These are phyloP conservation scores for Ligdia adustata DNA, from an alignment of 2,888 invertebrate genomes.

Conservation along the genomic window DNA sequence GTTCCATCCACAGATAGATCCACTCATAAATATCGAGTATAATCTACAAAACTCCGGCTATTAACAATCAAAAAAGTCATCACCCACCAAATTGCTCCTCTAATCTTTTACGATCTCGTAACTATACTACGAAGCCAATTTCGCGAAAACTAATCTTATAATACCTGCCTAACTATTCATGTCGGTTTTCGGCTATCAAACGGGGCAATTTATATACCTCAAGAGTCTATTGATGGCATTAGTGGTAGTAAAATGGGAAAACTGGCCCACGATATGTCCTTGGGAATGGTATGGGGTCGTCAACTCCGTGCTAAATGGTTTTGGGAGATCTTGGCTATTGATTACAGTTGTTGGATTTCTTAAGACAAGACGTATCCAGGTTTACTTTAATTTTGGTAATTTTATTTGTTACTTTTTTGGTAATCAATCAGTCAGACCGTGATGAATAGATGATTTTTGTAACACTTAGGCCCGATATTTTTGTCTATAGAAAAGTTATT, in stretches of 20 bases:
- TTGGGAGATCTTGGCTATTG: slow-evolving; percentile 3
- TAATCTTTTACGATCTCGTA: slow-evolving; percentile 35
- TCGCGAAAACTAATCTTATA: slow-evolving; percentile 35
- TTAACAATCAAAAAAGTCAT: slow-evolving; percentile 28
- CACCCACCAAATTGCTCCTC: slow-evolving; percentile 20
- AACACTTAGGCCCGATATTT: too few species aligned
- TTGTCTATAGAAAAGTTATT: too few species aligned
- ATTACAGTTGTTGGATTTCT: too few species aligned
- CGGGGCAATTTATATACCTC: slow-evolving; percentile 31
- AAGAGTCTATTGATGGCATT: slow-evolving; percentile 32
- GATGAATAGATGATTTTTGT: too few species aligned
- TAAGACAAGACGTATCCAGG: too few species aligned
- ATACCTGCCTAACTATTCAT: slow-evolving; percentile 34
- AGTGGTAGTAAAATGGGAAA: slow-evolving; percentile 33
- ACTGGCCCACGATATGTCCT: slow-evolving; percentile 26
- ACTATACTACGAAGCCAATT: slow-evolving; percentile 31
- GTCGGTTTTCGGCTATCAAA: slow-evolving; percentile 27
- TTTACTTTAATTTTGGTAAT: too few species aligned
- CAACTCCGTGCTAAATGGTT: slow-evolving; percentile 4
- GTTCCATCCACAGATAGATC: too few species aligned
- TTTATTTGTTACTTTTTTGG: too few species aligned
- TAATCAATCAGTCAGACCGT: too few species aligned
- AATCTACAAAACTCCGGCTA: background rate
- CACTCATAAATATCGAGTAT: background rate
- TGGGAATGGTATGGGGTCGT: slow-evolving; percentile 13